These are phyloP conservation scores for Hermetia illucens DNA, from an alignment of 1,140 invertebrate genomes.

Conservation along the genomic window DNA sequence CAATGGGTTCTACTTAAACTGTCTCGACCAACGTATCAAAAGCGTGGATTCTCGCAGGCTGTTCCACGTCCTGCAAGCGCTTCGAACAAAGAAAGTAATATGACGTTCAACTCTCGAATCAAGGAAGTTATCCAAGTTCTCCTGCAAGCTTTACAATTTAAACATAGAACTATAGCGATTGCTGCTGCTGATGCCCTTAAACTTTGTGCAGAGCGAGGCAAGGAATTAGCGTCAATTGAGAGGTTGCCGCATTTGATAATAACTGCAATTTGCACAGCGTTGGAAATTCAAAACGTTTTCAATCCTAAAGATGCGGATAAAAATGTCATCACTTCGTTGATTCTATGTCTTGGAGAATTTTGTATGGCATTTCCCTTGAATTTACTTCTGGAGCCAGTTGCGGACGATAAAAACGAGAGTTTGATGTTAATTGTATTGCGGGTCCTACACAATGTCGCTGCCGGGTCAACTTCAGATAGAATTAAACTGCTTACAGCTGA, in stretches of 20 bases:
- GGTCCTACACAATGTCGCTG: conserved; percentile 33
- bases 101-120: conserved; percentile 46
- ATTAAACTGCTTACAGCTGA: conserved; percentile 26
- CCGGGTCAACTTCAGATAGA: conserved; percentile 26
- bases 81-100: conserved; percentile 10
- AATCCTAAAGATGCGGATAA: conserved; percentile 44
- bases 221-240: conserved; percentile 21
- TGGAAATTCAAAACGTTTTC: conserved; percentile 27
- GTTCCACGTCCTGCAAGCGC: conserved; percentile 21
- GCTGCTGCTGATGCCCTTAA: conserved; percentile 26
- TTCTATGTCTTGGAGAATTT: conserved; percentile 87
- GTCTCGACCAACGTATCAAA: conserved; percentile 36
- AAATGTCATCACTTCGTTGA: conserved; percentile 64
- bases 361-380: conserved; percentile 47
- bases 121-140: conserved; percentile 76
- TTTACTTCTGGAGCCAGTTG: conserved; percentile 14
- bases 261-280: conserved; percentile 22
- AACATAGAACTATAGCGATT: conserved; percentile 28
- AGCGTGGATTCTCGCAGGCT: conserved; percentile 17
- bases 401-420: conserved; percentile 34
- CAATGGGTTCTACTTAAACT: conserved; percentile 72
- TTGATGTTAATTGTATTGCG: conserved; percentile 39
- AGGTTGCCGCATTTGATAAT: conserved; percentile 26
- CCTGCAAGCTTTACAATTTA: conserved; percentile 65
- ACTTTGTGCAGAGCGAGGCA: conserved; percentile 22